Conservation (phyloP, 1,140 invertebrate species). For the Antheraea pernyi region DNA sequence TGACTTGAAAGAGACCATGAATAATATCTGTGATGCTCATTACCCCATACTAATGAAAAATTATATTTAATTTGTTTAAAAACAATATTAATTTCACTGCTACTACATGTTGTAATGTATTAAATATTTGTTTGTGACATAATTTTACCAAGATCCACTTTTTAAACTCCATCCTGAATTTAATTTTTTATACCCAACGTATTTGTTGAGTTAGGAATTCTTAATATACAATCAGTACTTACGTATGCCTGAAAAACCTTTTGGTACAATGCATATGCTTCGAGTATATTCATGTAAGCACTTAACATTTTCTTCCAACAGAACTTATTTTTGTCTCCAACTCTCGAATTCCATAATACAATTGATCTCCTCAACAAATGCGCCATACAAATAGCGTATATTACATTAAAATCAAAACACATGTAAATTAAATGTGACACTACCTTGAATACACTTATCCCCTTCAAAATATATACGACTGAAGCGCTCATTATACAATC, state of each 20-base stretch:
- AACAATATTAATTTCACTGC: too few species aligned
- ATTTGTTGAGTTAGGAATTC: too few species aligned
- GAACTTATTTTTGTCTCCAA: not conserved
- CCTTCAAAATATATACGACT: not conserved
- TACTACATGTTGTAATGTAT: too few species aligned
- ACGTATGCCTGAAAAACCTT: not conserved
- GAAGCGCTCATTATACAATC: not conserved
- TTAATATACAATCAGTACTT: not conserved
- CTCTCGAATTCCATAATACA: not conserved
- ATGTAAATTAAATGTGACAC: not conserved
- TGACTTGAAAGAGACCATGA: too few species aligned
- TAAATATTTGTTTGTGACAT: too few species aligned
- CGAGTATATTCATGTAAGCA: constrained; percentile 9
- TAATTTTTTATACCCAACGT: too few species aligned
- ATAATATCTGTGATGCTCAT: too few species aligned
- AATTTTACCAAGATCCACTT: too few species aligned
- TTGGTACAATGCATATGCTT: constrained; percentile 3
- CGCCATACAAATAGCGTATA: not conserved
- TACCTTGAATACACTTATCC: not conserved
- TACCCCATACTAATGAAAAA: too few species aligned
- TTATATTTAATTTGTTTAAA: too few species aligned
- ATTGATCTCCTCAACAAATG: not conserved
- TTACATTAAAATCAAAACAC: constrained; percentile 12
- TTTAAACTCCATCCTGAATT: too few species aligned
- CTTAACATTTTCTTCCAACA: constrained; percentile 8